Conservation (phyloP, 2,888 invertebrate genomes). For the Orthosia gothica region DNA sequence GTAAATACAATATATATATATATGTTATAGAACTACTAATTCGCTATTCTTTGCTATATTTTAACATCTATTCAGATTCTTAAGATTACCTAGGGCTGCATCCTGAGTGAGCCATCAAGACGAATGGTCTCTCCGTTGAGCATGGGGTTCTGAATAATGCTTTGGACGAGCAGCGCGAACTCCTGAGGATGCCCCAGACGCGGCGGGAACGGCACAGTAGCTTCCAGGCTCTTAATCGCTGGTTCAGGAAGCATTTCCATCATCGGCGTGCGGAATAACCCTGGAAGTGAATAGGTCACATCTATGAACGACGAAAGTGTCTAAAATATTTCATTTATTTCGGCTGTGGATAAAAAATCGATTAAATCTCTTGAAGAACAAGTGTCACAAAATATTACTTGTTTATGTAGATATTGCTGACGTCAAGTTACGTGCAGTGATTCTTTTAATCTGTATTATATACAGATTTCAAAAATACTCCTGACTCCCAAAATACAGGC, state of each 20-base stretch:
- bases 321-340: not conserved
- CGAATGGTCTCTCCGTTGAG: conserved; percentile 92
- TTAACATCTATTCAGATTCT: conserved; percentile 26
- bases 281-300: conserved; percentile 70
- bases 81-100: conserved; percentile 85
- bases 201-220: conserved; percentile 90
- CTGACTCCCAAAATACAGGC: too few species aligned
- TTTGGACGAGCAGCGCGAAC: conserved; percentile 89
- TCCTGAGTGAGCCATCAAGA: conserved; percentile 91
- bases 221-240: conserved; percentile 86
- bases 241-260: conserved; percentile 88
- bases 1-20: conserved; percentile 38
- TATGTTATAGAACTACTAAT: conserved; percentile 10
- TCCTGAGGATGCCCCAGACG: conserved; percentile 90
- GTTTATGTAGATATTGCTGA: not conserved
- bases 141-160: conserved; percentile 91
- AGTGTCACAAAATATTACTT: not conserved
- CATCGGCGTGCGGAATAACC: conserved; percentile 92
- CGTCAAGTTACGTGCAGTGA: too few species aligned
- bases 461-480: too few species aligned
- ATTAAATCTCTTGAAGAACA: not conserved
- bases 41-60: not conserved
- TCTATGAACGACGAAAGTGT: not conserved
- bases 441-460: too few species aligned
- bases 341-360: not conserved